Evolutionary conservation across 2,888 invertebrate species (phyloP), one percentile per base, ranked within the genome.

Genomic region (Strigamia maritima): DNA sequence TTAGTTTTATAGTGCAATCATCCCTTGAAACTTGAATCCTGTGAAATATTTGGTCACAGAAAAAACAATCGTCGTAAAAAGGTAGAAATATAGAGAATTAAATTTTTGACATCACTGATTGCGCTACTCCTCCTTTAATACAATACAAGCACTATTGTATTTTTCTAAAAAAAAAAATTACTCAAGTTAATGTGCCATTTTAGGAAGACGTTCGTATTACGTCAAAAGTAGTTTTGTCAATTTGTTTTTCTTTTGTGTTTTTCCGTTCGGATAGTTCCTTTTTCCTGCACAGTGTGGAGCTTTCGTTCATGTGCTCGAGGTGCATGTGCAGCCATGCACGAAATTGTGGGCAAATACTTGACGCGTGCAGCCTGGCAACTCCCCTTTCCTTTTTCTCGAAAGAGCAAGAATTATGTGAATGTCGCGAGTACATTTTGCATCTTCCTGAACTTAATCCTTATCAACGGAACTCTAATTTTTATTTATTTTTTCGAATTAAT

Each of bases 201-300:
- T 28, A 70, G 70, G 70, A 70, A 70, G 28, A 70, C 70, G 28
- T 70, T 70, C 70, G 70, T 70, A 70, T 70, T 70, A 70, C 70
- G 70, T 70, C 70, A 70, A 70, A 26, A 70, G 70, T 70, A 70
- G 70, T 70, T 70, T 70, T 70, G 70, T 70, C 70, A 70, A 70
- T 70, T 70, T 70, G 70, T 70, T 70, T 70, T 70, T 70, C 70
- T 70, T 70, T 70, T 70, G 70, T 70, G 70, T 70, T 70, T 70
- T 70, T 70, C 70, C 70, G 70, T 70, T 70, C 70, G 26, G 70
- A 28, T 70, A 70, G 70, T 70, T 70, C 70, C 70, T 70, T 70
- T 70, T 70, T 70, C 70, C 70, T 70, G 24, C 70, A 70, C 70
- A 16, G 70, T 70, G 70, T 28, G 70, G 70, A 70, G 70, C 70